Percentiles rank a stretch among this genome's conserved stretches.
These are phyloP conservation scores for Lipotes vexillifer DNA, from an alignment of 2,113 vertebrate genomes.

Conservation along the genomic window DNA sequence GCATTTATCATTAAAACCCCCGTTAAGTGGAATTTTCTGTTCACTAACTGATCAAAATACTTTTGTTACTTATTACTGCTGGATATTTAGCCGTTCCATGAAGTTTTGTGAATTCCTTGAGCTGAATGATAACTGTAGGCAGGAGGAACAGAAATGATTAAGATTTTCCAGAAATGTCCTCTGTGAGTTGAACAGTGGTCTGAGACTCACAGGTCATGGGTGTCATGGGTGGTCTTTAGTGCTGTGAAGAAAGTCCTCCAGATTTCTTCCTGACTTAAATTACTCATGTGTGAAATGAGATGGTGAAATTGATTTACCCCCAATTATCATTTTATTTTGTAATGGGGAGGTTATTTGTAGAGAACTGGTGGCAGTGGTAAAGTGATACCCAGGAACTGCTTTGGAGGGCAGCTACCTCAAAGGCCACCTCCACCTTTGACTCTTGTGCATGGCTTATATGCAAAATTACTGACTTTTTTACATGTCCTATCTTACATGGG, in stretches of 20 bases:
- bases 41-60: not conserved
- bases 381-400: not conserved
- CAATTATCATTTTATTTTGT: not conserved
- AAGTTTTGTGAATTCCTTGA: not conserved
- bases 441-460: not conserved
- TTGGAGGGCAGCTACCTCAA: not conserved
- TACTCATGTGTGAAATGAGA: not conserved
- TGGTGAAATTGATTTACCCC: not conserved
- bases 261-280: not conserved
- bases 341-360: not conserved
- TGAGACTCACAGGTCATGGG: not conserved
- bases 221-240: not conserved
- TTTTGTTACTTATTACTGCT: not conserved
- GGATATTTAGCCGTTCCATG: not conserved
- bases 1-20: not conserved
- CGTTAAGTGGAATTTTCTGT: not conserved
- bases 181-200: not conserved
- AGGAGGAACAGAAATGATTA: not conserved
- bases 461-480: not conserved
- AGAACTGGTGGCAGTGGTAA: not conserved
- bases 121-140: not conserved
- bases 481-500: not conserved
- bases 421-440: not conserved
- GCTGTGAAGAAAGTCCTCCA: not conserved
- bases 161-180: not conserved